Percentiles rank a stretch among this genome's conserved stretches.
phyloP scores from a whole-genome alignment of 1,140 invertebrate species.

The Monomorium pharaonis region DNA sequence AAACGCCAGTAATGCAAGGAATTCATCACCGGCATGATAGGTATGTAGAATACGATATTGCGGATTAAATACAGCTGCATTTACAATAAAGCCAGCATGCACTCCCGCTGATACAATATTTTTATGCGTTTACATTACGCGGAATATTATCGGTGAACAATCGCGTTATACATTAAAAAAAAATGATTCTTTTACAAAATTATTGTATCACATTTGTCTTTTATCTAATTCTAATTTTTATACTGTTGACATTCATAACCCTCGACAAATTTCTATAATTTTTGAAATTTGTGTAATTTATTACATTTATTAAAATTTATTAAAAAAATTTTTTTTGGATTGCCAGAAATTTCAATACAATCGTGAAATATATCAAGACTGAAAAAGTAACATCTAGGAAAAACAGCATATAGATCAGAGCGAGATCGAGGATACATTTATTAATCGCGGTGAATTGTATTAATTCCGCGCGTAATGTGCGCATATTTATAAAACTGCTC shows the following conservation, averaged over 20 bases:
- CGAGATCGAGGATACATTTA: too few relatives aligned
- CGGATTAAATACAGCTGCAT: conserved; percentile 66
- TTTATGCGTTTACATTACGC: conserved; percentile 52
- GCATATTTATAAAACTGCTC: background rate
- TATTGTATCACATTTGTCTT: background rate
- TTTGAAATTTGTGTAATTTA: background rate
- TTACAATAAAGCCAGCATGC: conserved; percentile 59
- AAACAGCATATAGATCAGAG: too few relatives aligned
- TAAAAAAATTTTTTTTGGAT: too few relatives aligned
- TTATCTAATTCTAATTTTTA: background rate
- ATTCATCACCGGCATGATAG: conserved; percentile 67
- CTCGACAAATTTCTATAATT: background rate
- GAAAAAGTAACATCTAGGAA: too few relatives aligned
- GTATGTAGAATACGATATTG: conserved; percentile 68
- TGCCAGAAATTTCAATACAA: background rate
- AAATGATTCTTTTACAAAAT: conserved; percentile 54
- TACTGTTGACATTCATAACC: background rate
- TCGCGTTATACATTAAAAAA: conserved; percentile 69
- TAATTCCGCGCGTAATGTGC: background rate
- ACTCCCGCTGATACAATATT: conserved; percentile 63
- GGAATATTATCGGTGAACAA: conserved; percentile 58
- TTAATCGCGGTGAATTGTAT: background rate
- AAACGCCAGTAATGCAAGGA: conserved; percentile 67
- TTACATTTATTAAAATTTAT: background rate
- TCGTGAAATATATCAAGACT: too few relatives aligned